Evolutionary conservation across 1,140 invertebrate genomes (phyloP), one percentile per base, ranked within the genome.

Genomic region (Ylistrum balloti): DNA sequence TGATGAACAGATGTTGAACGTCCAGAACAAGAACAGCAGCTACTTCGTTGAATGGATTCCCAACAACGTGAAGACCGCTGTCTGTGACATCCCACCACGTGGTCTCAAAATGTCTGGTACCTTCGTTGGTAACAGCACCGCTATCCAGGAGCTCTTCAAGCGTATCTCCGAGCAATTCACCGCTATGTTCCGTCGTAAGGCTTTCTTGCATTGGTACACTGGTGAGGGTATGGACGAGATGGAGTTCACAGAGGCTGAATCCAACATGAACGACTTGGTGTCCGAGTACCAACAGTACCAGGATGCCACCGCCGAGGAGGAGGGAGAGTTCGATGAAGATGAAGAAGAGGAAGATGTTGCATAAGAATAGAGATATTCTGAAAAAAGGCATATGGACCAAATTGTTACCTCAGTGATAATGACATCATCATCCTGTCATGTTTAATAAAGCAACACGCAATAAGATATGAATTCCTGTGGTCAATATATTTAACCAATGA

Each of bases 41-140:
- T 97, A 99, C 94, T 97, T 97, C 91, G 97, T 97, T 86, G 97
- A 97, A 96, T 97, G 97, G 97, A 97, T 97, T 93, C 97, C 97
- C 86, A 97, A 97, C 96, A 97, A 93, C 90, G 97, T 98, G 0
- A 99, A 98, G 96, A 98, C 97, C 32, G 98, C 98, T 85, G 98
- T 99, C 28, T 99, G 98, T 96, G 98, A 99, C 95, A 99, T 99
- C 94, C 98, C 98, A 91, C 98, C 98, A 34, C 97, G 98, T 95
- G 98, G 98, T 48, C 96, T 99, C 10, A 99, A 98, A 95, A 99
- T 99, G 98, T 98, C 98, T 0, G 97, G 98, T 22, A 99, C 98
- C 3, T 99, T 99, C 92, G 93, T 97, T 91, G 87, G 97, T 97
- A 96, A 96, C 93, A 95, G 95, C 86, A 98, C 98, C 0, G 97